A percentile compares a stretch with the other conserved stretches of the same genome.
Conservation (phyloP, 2,888 invertebrate species). For the Lochmaea crataegi region DNA sequence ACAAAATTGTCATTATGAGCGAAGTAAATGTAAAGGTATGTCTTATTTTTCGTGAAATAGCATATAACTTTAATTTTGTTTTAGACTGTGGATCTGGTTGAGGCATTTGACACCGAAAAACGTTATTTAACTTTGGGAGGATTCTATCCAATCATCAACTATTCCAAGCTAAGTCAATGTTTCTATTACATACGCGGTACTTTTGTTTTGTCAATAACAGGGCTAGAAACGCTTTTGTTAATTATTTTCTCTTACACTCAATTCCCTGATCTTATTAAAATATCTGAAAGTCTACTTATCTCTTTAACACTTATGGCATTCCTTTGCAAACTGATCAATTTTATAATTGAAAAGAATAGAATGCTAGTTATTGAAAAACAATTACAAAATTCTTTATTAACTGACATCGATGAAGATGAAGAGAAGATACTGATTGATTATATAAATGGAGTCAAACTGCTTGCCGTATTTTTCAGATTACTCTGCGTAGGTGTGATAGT, state of each 20-base stretch:
- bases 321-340: conserved; percentile 42
- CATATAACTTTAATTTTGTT: conserved; percentile 22
- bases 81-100: conserved; percentile 36
- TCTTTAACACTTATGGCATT: conserved; percentile 43
- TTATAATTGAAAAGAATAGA: conserved; percentile 29
- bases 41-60: background rate
- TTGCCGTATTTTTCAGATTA: conserved; percentile 33
- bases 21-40: background rate
- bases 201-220: conserved; percentile 30
- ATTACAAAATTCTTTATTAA: conserved; percentile 38
- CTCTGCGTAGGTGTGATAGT: conserved; percentile 28
- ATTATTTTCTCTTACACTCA: conserved; percentile 24
- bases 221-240: conserved; percentile 24
- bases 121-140: conserved; percentile 38
- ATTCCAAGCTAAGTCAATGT: conserved; percentile 22
- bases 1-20: background rate
- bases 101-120: conserved; percentile 37
- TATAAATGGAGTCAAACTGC: conserved; percentile 29
- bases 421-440: conserved; percentile 26
- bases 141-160: conserved; percentile 39
- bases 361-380: conserved; percentile 36
- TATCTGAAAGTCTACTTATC: conserved; percentile 42
- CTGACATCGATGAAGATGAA: conserved; percentile 32
- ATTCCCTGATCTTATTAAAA: conserved; percentile 34
- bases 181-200: conserved; percentile 20